These are phyloP conservation scores for Cecidostiba fungosa DNA, from an alignment of 2,888 invertebrate genomes.

Conservation along the genomic window DNA sequence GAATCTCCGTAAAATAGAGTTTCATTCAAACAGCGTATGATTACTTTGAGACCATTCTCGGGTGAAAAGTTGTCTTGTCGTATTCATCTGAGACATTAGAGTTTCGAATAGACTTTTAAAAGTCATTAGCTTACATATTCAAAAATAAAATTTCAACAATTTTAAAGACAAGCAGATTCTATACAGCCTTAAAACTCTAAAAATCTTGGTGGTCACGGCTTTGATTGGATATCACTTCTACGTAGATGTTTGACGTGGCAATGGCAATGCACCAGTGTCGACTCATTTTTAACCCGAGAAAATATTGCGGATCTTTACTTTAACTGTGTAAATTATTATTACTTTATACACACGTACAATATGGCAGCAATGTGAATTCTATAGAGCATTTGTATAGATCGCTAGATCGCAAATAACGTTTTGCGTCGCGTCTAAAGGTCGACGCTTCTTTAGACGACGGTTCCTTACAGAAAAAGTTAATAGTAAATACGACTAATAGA, in stretches of 20 bases:
- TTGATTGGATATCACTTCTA: conserved; percentile 9
- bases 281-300: conserved; percentile 35
- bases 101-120: conserved; percentile 39
- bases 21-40: neutral
- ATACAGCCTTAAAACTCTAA: conserved; percentile 58
- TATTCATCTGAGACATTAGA: conserved; percentile 21
- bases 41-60: conserved; percentile 20
- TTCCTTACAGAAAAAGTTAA: conserved; percentile 23
- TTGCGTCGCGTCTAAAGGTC: neutral
- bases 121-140: conserved; percentile 42
- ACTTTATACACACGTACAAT: conserved; percentile 45
- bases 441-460: conserved; percentile 30
- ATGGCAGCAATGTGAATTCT: conserved; percentile 59
- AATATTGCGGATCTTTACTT: neutral
- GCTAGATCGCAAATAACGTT: conserved; percentile 33
- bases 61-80: conserved; percentile 18
- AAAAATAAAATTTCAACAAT: conserved; percentile 63
- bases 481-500: conserved; percentile 9
- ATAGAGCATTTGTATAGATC: conserved; percentile 41
- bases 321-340: conserved; percentile 38
- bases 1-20: neutral
- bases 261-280: neutral
- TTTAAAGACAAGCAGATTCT: conserved; percentile 57
- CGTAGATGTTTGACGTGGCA: neutral
- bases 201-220: conserved; percentile 36